phyloP scores from a whole-genome alignment of 2,113 vertebrate genomes.

The Ranitomeya variabilis region DNA sequence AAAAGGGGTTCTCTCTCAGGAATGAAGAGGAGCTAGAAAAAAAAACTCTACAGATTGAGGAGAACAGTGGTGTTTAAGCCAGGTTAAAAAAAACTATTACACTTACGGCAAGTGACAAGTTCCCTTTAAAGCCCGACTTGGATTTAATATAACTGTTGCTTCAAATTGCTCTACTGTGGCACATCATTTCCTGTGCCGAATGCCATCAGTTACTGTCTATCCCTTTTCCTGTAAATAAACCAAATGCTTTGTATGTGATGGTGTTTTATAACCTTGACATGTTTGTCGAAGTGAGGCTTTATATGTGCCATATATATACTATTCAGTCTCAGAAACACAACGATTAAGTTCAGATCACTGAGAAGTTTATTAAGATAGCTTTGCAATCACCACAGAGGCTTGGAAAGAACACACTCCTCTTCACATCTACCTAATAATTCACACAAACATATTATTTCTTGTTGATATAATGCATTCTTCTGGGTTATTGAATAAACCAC shows the following conservation, averaged over 20 bases:
- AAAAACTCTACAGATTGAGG: too few species aligned
- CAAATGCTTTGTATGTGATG: not conserved
- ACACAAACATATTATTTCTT: constrained; percentile 48
- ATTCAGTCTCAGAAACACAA: constrained; percentile 15
- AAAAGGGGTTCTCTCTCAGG: too few species aligned
- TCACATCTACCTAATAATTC: constrained; percentile 55
- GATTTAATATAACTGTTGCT: too few species aligned
- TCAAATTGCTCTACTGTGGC: too few species aligned
- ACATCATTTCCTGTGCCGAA: not conserved
- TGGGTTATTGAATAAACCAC: constrained; percentile 44
- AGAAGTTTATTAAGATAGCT: constrained; percentile 27
- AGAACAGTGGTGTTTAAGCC: too few species aligned
- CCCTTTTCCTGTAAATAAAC: not conserved
- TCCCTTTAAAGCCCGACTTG: too few species aligned
- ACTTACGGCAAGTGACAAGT: too few species aligned
- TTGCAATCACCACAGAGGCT: constrained; percentile 16
- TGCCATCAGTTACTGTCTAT: not conserved
- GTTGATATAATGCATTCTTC: constrained; percentile 42
- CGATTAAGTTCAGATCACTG: not conserved
- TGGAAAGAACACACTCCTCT: constrained; percentile 32
- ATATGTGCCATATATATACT: not conserved
- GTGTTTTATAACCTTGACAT: not conserved
- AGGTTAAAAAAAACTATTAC: too few species aligned
- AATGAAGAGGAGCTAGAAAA: too few species aligned
- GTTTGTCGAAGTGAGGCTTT: not conserved